These are phyloP conservation scores for Leucoptera coffeella DNA, from an alignment of 2,888 invertebrate genomes.

Conservation along the genomic window DNA sequence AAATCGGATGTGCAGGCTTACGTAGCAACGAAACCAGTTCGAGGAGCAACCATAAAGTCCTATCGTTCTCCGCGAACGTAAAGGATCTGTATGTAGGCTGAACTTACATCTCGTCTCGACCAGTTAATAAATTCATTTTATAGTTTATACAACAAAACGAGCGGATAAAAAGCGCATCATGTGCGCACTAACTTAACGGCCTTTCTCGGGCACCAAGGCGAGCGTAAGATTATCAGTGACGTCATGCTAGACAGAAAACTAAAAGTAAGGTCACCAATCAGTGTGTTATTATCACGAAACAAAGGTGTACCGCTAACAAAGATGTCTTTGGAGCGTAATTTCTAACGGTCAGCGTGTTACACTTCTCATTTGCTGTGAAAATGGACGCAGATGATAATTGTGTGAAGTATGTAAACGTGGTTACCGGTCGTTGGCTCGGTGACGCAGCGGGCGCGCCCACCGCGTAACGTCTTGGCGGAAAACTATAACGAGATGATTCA, in stretches of 20 bases:
- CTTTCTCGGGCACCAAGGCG: slow-evolving; percentile 33
- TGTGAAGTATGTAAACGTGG: slow-evolving; percentile 6
- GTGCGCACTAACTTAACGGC: too few species aligned
- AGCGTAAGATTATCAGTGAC: slow-evolving; percentile 23
- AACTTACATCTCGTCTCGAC: too few species aligned
- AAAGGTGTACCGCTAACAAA: slow-evolving; percentile 8
- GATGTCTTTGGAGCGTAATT: slow-evolving; percentile 9
- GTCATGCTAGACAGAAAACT: slow-evolving; percentile 23
- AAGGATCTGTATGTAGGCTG: too few species aligned
- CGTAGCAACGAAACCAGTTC: too few species aligned
- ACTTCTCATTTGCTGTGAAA: slow-evolving; percentile 17
- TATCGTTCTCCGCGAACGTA: too few species aligned
- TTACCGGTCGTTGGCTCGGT: slow-evolving; percentile 19
- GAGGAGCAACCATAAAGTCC: too few species aligned
- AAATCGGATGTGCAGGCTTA: too few species aligned
- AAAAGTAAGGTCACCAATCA: slow-evolving; percentile 25
- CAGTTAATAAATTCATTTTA: too few species aligned
- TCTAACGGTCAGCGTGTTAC: slow-evolving; percentile 15
- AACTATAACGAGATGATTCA: too few species aligned
- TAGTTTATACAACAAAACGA: too few species aligned
- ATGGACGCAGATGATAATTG: slow-evolving; percentile 8
- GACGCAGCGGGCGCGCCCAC: slow-evolving; percentile 7
- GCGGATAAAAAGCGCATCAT: too few species aligned
- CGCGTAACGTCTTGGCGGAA: slow-evolving; percentile 4
- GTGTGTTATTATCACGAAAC: slow-evolving; percentile 9